Evolutionary conservation across 2,113 vertebrate species (phyloP), one percentile per base, ranked within the genome.

Genomic region (Hemiprocne comata): DNA sequence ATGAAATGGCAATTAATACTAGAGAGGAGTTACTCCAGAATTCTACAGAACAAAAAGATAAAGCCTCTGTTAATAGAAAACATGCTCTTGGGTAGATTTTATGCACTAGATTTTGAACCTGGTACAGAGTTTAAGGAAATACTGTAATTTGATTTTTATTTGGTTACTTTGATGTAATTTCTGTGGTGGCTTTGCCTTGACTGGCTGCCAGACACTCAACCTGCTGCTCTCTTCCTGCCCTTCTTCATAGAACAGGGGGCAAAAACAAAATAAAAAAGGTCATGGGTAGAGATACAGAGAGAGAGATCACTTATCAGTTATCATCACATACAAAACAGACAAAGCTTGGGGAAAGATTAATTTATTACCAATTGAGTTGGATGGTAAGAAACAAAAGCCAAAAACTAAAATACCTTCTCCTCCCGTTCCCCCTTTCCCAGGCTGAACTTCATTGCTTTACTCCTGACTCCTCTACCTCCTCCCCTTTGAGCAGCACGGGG

Each of bases 271-370:
- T 33, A 0, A 11, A 11, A 83, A 67, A 34, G 3, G 7, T 33
- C 20, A 17, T 5, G 3, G 14, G 21, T 23, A 13, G 16, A 46
- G 19, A 33, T 19, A 66, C 61, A 69, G 11, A 60, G 11, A 31
- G 6, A 31, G 6, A 64, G 7, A 61, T 50, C 8, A 6, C 7
- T 29, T 34, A 29, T 0, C 33, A 36, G 4, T 19, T 65, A 53
- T 40, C 4, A 21, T 16, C 11, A 38, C 9, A 10, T n/a, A n/a
- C 7, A 48, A 72, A 67, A 71, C 7, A 38, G 12, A 58, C 6
- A 0, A 0, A 2, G 9, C 12, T 2, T 42, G 23, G 19, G 6
- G 10, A 85, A 72, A 67, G 19, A 10, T 10, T 18, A 7, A 62
- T 72, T 51, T 62, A 61, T 36, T 53, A 10, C 3, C 17, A 48